phyloP scores from a whole-genome alignment of 92 coral and sea anemone species.

The Heliopora coerulea region DNA sequence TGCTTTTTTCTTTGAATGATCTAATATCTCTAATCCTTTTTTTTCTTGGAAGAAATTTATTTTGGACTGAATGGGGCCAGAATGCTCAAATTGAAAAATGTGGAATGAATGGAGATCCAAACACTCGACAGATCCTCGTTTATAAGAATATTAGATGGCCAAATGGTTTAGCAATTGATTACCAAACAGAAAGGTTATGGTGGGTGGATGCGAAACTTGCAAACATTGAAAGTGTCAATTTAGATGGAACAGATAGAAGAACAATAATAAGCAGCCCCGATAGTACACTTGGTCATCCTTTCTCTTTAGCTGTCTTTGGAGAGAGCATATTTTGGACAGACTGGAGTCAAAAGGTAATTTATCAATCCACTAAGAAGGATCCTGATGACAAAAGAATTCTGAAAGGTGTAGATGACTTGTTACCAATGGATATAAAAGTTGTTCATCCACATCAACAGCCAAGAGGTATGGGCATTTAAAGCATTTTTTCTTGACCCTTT shows the following conservation, averaged over 20 bases:
- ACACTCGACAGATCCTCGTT: conserved; percentile 50
- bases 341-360: conserved; percentile 21
- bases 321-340: conserved; percentile 41
- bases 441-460: conserved; percentile 60
- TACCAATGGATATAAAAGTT: conserved; percentile 52
- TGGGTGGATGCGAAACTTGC: conserved; percentile 68
- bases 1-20: too few species aligned
- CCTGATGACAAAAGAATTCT: neutral
- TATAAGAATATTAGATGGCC: conserved; percentile 53
- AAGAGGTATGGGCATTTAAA: conserved; percentile 43
- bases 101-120: conserved; percentile 66
- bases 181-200: conserved; percentile 62
- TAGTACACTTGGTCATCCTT: conserved; percentile 32
- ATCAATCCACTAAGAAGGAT: conserved; percentile 20
- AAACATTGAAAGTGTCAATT: conserved; percentile 57
- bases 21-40: too few species aligned
- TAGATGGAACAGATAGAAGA: conserved; percentile 59
- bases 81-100: conserved; percentile 61
- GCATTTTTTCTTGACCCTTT: conserved; percentile 12
- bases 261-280: conserved; percentile 22
- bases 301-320: conserved; percentile 37
- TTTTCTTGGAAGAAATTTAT: conserved; percentile 47
- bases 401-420: neutral
- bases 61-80: conserved; percentile 74
- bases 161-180: conserved; percentile 66